Evolutionary conservation across 1,140 invertebrate species (phyloP).

Genomic region (Vanessa atalanta): DNA sequence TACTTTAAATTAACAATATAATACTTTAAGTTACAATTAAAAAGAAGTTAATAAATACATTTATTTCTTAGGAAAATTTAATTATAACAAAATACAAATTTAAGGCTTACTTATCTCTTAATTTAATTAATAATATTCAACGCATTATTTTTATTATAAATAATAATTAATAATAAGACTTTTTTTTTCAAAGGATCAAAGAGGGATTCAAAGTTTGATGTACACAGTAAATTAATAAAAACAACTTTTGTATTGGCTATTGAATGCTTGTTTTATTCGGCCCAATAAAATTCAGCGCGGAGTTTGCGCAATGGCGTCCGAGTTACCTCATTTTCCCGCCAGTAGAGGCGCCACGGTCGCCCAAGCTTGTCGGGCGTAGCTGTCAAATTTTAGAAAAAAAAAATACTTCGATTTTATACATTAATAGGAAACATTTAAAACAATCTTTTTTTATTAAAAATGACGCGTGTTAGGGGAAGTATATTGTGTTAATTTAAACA

Average conservation of each 20-base stretch:
- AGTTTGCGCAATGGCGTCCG: conserved; percentile 59
- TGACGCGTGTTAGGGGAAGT: neutral
- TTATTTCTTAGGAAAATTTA: no score
- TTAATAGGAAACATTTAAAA: neutral
- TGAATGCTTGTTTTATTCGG: conserved; percentile 1
- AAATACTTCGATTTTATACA: neutral
- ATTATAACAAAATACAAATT: no score
- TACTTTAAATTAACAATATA: no score
- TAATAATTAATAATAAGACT: neutral
- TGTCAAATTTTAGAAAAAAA: conserved; percentile 63
- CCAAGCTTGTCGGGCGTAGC: conserved; percentile 62
- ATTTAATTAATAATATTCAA: neutral
- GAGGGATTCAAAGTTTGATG: conserved; percentile 3
- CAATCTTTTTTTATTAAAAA: neutral
- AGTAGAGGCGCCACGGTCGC: conserved; percentile 69
- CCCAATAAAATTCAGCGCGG: conserved; percentile 44
- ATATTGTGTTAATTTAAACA: neutral
- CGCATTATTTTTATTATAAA: neutral
- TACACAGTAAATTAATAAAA: conserved; percentile 23
- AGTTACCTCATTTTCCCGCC: conserved; percentile 46
- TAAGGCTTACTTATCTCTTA: neutral
- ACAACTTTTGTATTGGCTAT: conserved; percentile 15
- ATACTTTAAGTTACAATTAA: no score
- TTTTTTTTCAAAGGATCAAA: neutral
- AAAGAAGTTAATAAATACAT: no score